Conservation (phyloP, 2,888 invertebrate species). For the Napeogenes inachia region DNA sequence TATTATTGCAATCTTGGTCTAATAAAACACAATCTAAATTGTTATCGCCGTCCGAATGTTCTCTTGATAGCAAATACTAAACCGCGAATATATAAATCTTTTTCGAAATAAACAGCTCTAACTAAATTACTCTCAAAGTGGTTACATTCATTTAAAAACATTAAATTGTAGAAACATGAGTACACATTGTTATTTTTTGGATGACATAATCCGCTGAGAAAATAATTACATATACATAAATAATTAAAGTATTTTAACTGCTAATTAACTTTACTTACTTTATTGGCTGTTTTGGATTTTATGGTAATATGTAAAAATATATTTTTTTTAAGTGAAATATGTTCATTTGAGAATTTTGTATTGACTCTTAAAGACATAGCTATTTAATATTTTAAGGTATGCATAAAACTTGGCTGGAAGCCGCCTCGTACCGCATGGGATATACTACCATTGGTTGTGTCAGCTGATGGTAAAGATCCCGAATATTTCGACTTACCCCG, state of each 20-base stretch:
- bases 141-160: no score
- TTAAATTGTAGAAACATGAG: no score
- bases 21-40: constrained; percentile 5
- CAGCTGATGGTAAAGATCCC: constrained; percentile 95
- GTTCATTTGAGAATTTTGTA: neutral
- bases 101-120: neutral
- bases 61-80: constrained; percentile 4
- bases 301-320: no score
- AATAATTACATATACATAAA: no score
- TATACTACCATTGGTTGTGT: constrained; percentile 91
- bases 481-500: constrained; percentile 94
- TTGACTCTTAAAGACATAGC: neutral
- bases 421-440: constrained; percentile 88
- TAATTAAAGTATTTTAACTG: no score
- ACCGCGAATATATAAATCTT: constrained; percentile 3
- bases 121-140: neutral
- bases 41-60: neutral
- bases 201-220: no score
- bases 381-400: constrained; percentile 78
- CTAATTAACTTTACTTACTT: no score
- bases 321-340: no score
- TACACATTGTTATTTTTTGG: no score
- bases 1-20: neutral
- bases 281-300: no score
- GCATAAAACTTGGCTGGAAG: constrained; percentile 93